These are phyloP conservation scores for Aleiodes leptofemur DNA, from an alignment of 2,888 invertebrate genomes.

Conservation along the genomic window DNA sequence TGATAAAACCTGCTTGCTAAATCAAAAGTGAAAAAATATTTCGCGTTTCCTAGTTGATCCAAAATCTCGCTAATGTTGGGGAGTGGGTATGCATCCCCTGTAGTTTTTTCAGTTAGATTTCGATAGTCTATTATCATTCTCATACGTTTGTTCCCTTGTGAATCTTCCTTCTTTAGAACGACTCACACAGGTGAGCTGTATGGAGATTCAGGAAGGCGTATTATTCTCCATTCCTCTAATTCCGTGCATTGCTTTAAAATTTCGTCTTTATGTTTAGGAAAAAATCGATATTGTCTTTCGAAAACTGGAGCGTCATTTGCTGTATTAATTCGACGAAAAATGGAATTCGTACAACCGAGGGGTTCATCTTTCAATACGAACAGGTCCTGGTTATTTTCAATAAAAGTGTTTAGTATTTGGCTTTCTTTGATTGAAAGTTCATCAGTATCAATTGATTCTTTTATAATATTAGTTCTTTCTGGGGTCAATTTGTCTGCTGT, in stretches of 20 bases:
- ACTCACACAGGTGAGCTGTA: too few species aligned
- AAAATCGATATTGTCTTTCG: slow-evolving; percentile 25
- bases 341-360: too few species aligned
- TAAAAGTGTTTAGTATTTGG: not conserved
- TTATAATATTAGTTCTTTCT: not conserved
- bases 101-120: slow-evolving; percentile 46
- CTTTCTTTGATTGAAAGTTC: not conserved
- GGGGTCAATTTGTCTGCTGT: not conserved
- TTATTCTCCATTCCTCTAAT: too few species aligned
- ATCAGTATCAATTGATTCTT: not conserved
- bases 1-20: slow-evolving; percentile 61
- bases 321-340: too few species aligned
- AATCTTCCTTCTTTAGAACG: slow-evolving; percentile 46
- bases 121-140: slow-evolving; percentile 50
- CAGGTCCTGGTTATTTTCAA: slow-evolving; percentile 32
- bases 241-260: too few species aligned
- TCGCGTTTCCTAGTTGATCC: slow-evolving; percentile 42
- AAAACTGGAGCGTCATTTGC: too few species aligned
- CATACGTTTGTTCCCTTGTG: slow-evolving; percentile 36
- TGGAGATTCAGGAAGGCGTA: too few species aligned
- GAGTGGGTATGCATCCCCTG: slow-evolving; percentile 44
- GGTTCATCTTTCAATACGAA: too few species aligned
- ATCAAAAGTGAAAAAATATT: slow-evolving; percentile 49
- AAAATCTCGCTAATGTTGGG: slow-evolving; percentile 49
- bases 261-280: slow-evolving; percentile 7